Conservation (phyloP, 2,113 vertebrate species). For the Coracopsis vasa region DNA sequence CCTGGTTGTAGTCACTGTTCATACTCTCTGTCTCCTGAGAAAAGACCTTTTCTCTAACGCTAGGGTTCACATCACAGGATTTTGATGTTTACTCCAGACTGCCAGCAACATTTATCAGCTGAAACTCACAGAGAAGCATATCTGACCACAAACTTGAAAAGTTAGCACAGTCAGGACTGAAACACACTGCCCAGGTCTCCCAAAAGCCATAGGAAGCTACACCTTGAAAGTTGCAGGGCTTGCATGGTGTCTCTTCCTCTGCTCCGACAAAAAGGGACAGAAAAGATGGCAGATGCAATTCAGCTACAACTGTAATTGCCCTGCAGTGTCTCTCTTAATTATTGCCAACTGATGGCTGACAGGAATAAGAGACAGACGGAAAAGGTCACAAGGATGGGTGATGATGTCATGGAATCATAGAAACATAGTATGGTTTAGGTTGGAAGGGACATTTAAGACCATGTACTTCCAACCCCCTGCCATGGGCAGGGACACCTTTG, state of each 20-base stretch:
- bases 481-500: background rate
- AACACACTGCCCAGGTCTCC: background rate
- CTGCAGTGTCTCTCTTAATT: conserved; percentile 18
- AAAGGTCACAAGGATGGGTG: background rate
- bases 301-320: background rate
- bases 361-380: conserved; percentile 9
- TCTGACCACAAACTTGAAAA: background rate
- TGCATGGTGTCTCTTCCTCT: background rate
- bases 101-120: background rate
- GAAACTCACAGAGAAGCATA: background rate
- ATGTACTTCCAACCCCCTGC: background rate
- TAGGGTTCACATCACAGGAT: no score
- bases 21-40: background rate
- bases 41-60: no score
- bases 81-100: background rate
- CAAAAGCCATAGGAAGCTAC: no score
- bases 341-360: background rate
- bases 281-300: background rate
- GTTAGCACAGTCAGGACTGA: background rate
- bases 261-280: background rate
- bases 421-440: background rate
- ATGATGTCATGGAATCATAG: background rate
- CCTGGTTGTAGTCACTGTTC: background rate
- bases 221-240: background rate
- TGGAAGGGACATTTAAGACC: background rate